Conservation (phyloP, 2,797 vertebrate genomes). For the Channallabes apus region DNA sequence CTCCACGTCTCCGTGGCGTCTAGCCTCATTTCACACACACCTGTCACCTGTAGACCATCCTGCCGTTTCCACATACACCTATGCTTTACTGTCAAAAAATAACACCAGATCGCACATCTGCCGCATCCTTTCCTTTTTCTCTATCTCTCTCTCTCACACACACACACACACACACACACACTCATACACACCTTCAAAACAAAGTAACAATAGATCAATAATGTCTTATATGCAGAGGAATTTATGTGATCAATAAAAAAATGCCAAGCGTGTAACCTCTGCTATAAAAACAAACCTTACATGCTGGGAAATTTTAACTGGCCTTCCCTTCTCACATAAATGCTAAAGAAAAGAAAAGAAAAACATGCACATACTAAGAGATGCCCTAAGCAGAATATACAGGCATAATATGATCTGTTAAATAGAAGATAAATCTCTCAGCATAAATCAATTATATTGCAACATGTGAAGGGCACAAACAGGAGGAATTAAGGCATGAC, state of each 20-base stretch:
- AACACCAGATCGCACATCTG: conserved; percentile 21
- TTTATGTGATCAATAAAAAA: conserved; percentile 44
- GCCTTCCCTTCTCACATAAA: conserved; percentile 18
- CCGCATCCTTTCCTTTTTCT: neutral
- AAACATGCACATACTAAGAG: neutral
- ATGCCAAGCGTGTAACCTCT: conserved; percentile 35
- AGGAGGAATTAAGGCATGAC: neutral
- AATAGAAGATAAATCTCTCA: conserved; percentile 13
- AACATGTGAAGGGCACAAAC: neutral
- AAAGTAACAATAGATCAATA: conserved; percentile 32
- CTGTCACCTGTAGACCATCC: conserved; percentile 47
- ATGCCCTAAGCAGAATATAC: neutral
- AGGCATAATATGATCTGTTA: neutral
- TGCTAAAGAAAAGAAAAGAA: neutral
- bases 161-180: conserved; percentile 24
- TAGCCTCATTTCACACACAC: conserved; percentile 59
- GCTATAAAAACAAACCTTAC: conserved; percentile 42
- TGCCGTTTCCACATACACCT: conserved; percentile 12
- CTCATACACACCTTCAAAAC: conserved; percentile 26
- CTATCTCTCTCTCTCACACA: neutral
- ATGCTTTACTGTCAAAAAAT: conserved; percentile 12
- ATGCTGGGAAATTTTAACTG: conserved; percentile 27
- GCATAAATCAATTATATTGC: conserved; percentile 11
- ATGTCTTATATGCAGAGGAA: conserved; percentile 29
- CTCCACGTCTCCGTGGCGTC: conserved; percentile 46